Percentiles rank a stretch among this genome's conserved stretches.
Evolutionary conservation across 2,888 invertebrate species (phyloP).

Genomic region (Drosophila multiciliata): DNA sequence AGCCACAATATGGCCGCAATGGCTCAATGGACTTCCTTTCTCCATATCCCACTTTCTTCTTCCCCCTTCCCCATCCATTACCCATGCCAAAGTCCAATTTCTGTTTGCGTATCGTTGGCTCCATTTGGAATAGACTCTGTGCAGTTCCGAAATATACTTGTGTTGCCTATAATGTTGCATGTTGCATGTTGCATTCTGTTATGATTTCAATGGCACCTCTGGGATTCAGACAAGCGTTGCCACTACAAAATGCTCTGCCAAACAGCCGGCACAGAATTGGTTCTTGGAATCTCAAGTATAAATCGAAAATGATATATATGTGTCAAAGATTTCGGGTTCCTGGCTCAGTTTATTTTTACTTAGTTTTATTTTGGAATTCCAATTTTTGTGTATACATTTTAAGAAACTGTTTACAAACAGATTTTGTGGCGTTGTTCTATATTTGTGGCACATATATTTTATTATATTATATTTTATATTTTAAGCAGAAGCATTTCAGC

Average conservation of each 20-base stretch:
- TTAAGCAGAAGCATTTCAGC: background rate
- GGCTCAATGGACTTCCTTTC: slow-evolving; percentile 43
- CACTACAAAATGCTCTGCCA: background rate
- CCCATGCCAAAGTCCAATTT: background rate
- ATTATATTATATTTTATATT: no score
- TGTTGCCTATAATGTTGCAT: background rate
- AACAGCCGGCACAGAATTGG: background rate
- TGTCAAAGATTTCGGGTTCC: background rate
- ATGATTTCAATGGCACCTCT: background rate
- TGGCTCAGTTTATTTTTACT: background rate
- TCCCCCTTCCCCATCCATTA: background rate
- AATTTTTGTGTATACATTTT: no score
- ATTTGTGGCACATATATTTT: background rate
- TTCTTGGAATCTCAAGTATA: background rate
- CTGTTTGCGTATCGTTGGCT: background rate
- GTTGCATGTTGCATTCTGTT: background rate
- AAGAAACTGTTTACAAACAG: background rate
- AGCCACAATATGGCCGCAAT: slow-evolving; percentile 35
- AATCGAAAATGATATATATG: background rate
- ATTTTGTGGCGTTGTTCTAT: no score
- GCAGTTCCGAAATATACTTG: background rate
- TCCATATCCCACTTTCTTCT: background rate
- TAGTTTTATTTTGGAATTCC: no score
- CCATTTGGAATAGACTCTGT: background rate
- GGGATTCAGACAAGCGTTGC: background rate